Conservation (phyloP, 2,113 vertebrate species). For the Dinomys branickii region DNA sequence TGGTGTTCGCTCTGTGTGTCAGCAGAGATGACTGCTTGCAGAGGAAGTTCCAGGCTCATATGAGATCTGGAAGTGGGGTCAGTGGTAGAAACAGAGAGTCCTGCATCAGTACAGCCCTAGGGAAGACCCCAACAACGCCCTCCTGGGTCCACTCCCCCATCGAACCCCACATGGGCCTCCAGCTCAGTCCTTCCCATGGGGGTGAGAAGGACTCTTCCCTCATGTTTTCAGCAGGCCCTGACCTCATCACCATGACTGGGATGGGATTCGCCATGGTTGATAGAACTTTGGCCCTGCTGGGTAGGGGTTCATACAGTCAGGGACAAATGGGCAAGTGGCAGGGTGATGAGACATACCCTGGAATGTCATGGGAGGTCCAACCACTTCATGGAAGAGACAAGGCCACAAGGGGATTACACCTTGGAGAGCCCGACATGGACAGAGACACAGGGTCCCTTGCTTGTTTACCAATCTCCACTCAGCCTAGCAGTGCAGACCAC, state of each 20-base stretch:
- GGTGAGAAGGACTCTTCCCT: background rate
- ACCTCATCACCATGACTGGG: conserved; percentile 58
- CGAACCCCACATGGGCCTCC: conserved; percentile 62
- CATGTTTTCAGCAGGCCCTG: conserved; percentile 79
- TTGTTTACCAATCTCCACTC: background rate
- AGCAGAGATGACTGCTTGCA: background rate
- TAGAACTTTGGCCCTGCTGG: conserved; percentile 52
- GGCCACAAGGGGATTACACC: background rate
- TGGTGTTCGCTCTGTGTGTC: background rate
- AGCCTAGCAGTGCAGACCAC: background rate
- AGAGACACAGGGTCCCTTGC: background rate
- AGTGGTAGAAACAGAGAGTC: fast-evolving
- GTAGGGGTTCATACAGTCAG: conserved; percentile 77
- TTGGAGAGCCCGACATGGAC: fast-evolving
- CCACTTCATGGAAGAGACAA: fast-evolving
- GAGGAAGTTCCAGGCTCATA: background rate
- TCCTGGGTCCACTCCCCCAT: background rate
- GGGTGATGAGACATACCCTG: background rate
- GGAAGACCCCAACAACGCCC: background rate
- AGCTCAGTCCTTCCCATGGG: conserved; percentile 58
- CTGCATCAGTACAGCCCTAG: fast-evolving
- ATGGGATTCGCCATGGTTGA: conserved; percentile 77
- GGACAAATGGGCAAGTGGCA: conserved; percentile 78
- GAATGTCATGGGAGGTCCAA: background rate
- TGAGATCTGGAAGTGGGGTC: no score